Percentiles rank a stretch among this genome's conserved stretches.
phyloP scores from a whole-genome alignment of 2,888 invertebrate species.

The Gasteruption jaculator region DNA sequence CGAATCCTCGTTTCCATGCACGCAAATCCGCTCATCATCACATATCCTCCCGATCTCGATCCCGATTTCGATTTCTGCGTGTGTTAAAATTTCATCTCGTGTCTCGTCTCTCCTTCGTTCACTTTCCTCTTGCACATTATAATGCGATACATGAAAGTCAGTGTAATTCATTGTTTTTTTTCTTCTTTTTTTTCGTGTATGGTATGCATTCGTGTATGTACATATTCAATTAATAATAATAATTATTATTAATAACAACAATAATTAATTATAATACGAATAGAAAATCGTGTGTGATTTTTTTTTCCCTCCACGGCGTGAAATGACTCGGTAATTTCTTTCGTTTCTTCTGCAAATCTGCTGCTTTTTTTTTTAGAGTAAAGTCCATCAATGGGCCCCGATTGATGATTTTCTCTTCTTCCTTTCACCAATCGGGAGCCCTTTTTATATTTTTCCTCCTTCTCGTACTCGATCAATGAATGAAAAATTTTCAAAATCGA shows the following conservation, averaged over 20 bases:
- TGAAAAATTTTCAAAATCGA: no score
- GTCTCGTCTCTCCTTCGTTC: neutral
- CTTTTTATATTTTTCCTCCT: no score
- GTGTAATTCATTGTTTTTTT: slow-evolving; percentile 3
- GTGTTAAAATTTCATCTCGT: slow-evolving; percentile 11
- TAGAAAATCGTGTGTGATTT: slow-evolving; percentile 50
- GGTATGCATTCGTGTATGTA: slow-evolving; percentile 45
- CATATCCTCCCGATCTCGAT: no score
- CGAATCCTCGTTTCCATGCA: no score
- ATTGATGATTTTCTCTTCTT: no score
- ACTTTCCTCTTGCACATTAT: neutral
- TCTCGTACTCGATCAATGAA: no score
- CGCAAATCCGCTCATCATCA: no score
- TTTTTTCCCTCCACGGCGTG: no score
- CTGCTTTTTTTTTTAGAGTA: slow-evolving; percentile 24
- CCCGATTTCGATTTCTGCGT: slow-evolving; percentile 21
- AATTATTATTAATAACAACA: slow-evolving; percentile 51
- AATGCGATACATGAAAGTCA: slow-evolving; percentile 3
- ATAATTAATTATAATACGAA: slow-evolving; percentile 50
- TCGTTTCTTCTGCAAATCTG: slow-evolving; percentile 8
- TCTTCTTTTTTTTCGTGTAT: no score
- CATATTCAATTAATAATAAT: slow-evolving; percentile 51
- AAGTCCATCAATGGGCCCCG: slow-evolving; percentile 23
- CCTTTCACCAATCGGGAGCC: no score
- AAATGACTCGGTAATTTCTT: slow-evolving; percentile 40